Base-by-base conservation (phyloP, 1,140 invertebrate genomes). In the Aphis craccivora region DNA sequence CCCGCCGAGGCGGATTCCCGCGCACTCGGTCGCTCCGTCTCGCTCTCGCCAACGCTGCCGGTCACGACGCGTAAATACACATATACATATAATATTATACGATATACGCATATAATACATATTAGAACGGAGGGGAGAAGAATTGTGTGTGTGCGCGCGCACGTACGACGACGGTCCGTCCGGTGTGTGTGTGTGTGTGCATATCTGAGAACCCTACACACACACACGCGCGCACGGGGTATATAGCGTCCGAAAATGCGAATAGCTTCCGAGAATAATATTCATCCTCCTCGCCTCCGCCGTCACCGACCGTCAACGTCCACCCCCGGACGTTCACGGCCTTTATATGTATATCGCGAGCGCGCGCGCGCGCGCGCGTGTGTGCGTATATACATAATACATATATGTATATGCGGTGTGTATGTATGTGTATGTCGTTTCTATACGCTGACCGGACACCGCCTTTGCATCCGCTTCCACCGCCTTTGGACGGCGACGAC, bases 261-360 rank as follows among this genome's bases (percentile, higher is more conserved):
- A 86, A 86, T 86, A 86, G 86, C 92, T 88, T 86, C 92, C 83
- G 83, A 86, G 92, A 86, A 93, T 88, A 86, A 88, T 88, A 93
- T 88, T 92, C 92, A 88, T 88, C 92, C 83, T 43, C 92, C 83
- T n/a, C 9, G 23, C 43, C 43, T 37, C 83, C 37, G 81, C 22
- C 91, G 9, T n/a, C 60, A n/a, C 60, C 60, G n/a, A 76, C 60
- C 60, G 5, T n/a, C 60, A 30, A 25, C n/a, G 35, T 20, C 67
- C 91, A 20, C 83, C 51, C n/a, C 48, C 35, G 55, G 37, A 2
- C 37, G 67, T 81, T 40, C 81, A 30, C 55, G 30, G 76, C 60
- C 60, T 35, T 76, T 76, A 76, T 67, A 30, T 67, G n/a, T 67
- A 67, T n/a, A 4, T 23, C 25, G 1, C 23, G 55, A 11, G 9